A percentile compares a stretch with the other conserved stretches of the same genome.
These are phyloP conservation scores for Drosophila tripunctata DNA, from an alignment of 2,888 invertebrate species.

Conservation along the genomic window DNA sequence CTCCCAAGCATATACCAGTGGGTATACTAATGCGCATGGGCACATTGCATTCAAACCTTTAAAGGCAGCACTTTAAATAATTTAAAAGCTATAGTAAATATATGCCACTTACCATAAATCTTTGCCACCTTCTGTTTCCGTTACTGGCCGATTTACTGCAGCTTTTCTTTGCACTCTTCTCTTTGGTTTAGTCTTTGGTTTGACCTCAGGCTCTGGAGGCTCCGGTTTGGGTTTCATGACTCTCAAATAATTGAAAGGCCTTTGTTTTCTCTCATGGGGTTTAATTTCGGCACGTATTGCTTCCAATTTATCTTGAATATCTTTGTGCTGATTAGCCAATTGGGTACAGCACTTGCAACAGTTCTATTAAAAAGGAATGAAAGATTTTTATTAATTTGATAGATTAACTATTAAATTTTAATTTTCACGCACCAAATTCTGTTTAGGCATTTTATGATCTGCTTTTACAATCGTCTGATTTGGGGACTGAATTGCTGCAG, in stretches of 20 bases:
- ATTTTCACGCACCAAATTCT: no score
- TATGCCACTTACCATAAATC: conserved; percentile 53
- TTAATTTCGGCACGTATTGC: neutral
- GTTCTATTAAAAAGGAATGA: neutral
- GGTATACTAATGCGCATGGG: conserved; percentile 54
- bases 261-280: neutral
- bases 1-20: conserved; percentile 18
- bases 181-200: conserved; percentile 7
- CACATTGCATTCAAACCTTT: conserved; percentile 65
- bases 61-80: neutral
- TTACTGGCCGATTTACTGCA: neutral
- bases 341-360: neutral
- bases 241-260: neutral
- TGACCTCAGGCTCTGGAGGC: neutral
- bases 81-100: neutral
- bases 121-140: neutral
- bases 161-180: neutral
- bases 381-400: no score
- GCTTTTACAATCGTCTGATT: no score
- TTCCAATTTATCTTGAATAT: neutral
- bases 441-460: no score
- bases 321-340: neutral
- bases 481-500: no score
- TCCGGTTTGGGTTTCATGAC: neutral
- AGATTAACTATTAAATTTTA: no score